phyloP scores from a whole-genome alignment of 2,888 invertebrate genomes.

The Rhogogaster chlorosoma region DNA sequence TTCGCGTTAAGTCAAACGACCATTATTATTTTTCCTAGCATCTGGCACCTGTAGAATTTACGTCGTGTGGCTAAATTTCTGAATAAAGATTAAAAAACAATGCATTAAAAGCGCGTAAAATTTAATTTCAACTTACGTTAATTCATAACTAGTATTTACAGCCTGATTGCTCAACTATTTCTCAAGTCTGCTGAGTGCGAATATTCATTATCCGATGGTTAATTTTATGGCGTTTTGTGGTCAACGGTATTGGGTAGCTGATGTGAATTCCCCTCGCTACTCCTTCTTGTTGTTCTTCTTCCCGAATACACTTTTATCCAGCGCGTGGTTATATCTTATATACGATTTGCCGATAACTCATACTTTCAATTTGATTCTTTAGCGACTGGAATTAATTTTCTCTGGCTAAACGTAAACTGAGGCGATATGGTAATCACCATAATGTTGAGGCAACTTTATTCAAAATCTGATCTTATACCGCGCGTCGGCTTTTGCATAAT shows the following conservation, averaged over 20 bases:
- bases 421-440: slow-evolving; percentile 19
- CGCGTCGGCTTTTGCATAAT: slow-evolving; percentile 28
- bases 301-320: neutral
- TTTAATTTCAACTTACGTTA: slow-evolving; percentile 14
- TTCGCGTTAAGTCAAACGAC: slow-evolving; percentile 9
- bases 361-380: slow-evolving; percentile 17
- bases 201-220: slow-evolving; percentile 26
- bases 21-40: neutral
- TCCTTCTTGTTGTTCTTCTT: neutral
- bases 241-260: slow-evolving; percentile 9
- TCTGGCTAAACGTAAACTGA: neutral
- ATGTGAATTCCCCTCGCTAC: neutral
- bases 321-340: neutral
- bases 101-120: neutral
- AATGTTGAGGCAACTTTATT: slow-evolving; percentile 22
- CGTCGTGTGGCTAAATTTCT: neutral
- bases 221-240: slow-evolving; percentile 8
- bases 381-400: neutral
- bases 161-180: slow-evolving; percentile 15
- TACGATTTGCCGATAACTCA: slow-evolving; percentile 2
- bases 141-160: slow-evolving; percentile 19
- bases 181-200: slow-evolving; percentile 1
- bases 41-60: neutral
- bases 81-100: neutral
- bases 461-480: neutral